These are phyloP conservation scores for Schizaphis graminum DNA, from an alignment of 2,888 invertebrate species.

Conservation along the genomic window DNA sequence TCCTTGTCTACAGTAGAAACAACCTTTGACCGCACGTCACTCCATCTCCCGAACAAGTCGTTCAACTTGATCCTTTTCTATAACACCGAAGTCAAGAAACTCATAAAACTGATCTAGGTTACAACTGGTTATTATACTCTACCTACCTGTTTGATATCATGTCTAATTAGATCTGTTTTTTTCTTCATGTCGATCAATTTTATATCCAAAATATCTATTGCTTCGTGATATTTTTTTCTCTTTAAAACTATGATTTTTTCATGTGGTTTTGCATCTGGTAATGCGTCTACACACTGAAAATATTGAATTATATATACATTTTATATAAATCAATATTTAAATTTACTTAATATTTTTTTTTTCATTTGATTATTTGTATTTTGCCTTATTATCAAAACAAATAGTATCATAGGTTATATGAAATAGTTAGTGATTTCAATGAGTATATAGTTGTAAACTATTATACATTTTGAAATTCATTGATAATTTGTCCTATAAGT, in stretches of 20 bases:
- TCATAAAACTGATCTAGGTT: conserved; percentile 16
- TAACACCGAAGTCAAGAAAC: conserved; percentile 41
- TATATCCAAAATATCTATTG: conserved; percentile 76
- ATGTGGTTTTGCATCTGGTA: conserved; percentile 35
- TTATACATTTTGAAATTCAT: background rate
- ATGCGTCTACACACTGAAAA: conserved; percentile 45
- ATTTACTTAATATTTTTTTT: background rate
- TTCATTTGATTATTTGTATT: background rate
- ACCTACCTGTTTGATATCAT: conserved; percentile 75
- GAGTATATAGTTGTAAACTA: too few relatives aligned
- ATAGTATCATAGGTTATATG: background rate
- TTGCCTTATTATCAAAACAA: background rate
- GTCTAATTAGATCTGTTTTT: conserved; percentile 80
- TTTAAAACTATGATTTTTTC: conserved; percentile 71
- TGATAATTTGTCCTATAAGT: background rate
- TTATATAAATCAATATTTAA: background rate
- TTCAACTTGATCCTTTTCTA: conserved; percentile 59
- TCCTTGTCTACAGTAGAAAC: conserved; percentile 23
- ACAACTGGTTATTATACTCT: conserved; percentile 17
- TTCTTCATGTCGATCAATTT: conserved; percentile 82
- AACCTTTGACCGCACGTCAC: conserved; percentile 52
- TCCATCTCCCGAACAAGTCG: conserved; percentile 61
- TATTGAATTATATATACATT: background rate
- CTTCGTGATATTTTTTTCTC: conserved; percentile 72
- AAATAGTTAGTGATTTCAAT: background rate